Evolutionary conservation across 2,888 invertebrate species (phyloP), one percentile per base, ranked within the genome.

Genomic region (Dichetophora obliterata): DNA sequence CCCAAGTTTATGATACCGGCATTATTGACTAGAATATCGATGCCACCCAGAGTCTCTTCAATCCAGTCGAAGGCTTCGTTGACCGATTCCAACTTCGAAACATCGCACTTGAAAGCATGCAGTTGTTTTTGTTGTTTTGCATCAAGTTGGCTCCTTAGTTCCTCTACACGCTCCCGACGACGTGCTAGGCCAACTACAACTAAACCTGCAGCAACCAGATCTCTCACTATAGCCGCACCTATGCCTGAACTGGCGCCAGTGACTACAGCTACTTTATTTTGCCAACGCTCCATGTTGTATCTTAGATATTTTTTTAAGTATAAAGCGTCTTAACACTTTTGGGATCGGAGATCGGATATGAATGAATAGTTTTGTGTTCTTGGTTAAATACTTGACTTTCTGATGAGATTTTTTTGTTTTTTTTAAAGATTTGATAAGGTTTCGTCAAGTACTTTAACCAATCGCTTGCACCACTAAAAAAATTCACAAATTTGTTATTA

Each of bases 221-320:
- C 88, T 77, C 86, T 82, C 4, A 88, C 87, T 54, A 91, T 88
- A 5, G 90, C 90, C 2, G 90, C 90, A 34, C 92, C 93, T 74
- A 93, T 93, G 4, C 93, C 93, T 0, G 91, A 89, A 84, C 92
- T 92, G 8, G 92, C 92, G 1, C 93, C 93, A 0, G 93, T 93
- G 59, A 93, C 92, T 22, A 93, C 90, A 0, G 92, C 93, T 0
- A 92, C 90, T 81, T 91, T 91, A 78, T 91, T 92, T 5, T 84
- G 82, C 92, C 92, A 93, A 69, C 92, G 91, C 27, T 93, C 91
- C 91, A 92, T 91, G 59, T 63, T 57, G 43, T 43, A 37, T 37
- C 1, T 37, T 37, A n/a, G n/a, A n/a, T 31, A 31, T 37, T 37
- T 1, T 6, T 37, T 8, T 8, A 37, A 8, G 3, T 37, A 37